These are phyloP conservation scores for Onychomys leucogaster DNA, from an alignment of 2,797 vertebrate species.

Conservation along the genomic window DNA sequence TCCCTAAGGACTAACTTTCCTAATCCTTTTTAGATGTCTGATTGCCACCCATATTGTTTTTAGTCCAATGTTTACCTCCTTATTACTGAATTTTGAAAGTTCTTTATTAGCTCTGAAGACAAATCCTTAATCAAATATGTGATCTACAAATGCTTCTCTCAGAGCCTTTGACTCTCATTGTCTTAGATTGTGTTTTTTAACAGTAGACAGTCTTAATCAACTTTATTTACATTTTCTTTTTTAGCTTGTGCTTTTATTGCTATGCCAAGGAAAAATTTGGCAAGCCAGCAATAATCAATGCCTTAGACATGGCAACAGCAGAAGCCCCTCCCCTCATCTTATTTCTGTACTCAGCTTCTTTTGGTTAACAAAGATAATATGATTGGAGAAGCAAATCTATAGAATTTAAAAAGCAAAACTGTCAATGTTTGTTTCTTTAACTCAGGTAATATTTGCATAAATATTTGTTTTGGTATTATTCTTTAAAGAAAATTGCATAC, in stretches of 20 bases:
- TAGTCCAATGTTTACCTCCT: not conserved
- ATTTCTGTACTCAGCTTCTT: not conserved
- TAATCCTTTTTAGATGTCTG: not conserved
- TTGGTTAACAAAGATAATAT: not conserved
- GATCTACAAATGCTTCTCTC: not conserved
- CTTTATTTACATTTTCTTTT: not conserved
- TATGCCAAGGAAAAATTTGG: not conserved
- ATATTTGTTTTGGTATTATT: not conserved
- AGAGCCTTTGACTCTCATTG: not conserved
- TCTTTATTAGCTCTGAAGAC: not conserved
- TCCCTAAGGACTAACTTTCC: not conserved
- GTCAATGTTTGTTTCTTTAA: not conserved
- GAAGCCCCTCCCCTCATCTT: not conserved
- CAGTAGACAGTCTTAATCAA: not conserved
- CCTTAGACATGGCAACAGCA: not conserved
- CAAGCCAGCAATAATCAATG: too few species aligned
- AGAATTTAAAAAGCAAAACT: not conserved
- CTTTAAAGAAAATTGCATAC: not conserved
- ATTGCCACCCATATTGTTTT: not conserved
- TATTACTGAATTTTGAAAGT: not conserved
- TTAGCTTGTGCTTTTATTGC: not conserved
- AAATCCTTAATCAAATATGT: not conserved
- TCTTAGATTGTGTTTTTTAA: not conserved
- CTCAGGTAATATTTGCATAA: not conserved
- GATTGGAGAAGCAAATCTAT: not conserved